Evolutionary conservation across 92 coral and sea anemone genomes (phyloP), one percentile per base, ranked within the genome.

Genomic region (Porites cylindrica): DNA sequence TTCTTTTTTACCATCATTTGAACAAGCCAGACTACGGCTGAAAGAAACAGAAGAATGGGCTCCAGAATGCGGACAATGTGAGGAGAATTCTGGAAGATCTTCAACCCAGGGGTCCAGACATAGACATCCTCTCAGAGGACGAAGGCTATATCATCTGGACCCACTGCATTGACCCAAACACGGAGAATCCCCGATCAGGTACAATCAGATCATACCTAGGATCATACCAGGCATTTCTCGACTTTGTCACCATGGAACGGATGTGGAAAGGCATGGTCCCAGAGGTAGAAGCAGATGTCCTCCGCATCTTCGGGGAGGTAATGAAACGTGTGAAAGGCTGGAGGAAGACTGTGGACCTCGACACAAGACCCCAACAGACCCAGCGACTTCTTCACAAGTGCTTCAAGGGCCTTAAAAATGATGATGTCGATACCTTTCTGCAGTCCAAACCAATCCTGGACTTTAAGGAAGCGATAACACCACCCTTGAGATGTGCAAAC

Each of bases 101-200:
- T 3, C 16, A 79, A 11, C 72, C 72, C 4, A 7, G 14, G 43
- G 83, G 83, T 1, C 1, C 13, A 1, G 63, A 79, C 61, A 79
- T 79, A 2, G 24, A 79, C 83, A 79, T 79, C 83, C 60, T 79
- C 1, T 16, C 83, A 10, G 13, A 47, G 4, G 83, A 79, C 62
- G 72, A 79, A 10, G 83, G 73, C 13, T 63, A 79, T 10, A 79
- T 79, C 1, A 60, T 79, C 6, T 79, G 74, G 83, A 65, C 73
- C 1, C 38, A 79, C 47, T 79, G 72, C 61, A 74, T 47, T 16
- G 83, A 79, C 23, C 38, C 59, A 1, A 79, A 38, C n/a, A 24
- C 43, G 58, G 58, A 29, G 8, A 17, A 1, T 16, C 61, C 16
- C 14, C 18, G 56, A 16, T 1, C 24, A 3, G 82, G 82, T 12